These are phyloP conservation scores for Manis crassicaudata DNA, from an alignment of 2,797 vertebrate species.

Conservation along the genomic window DNA sequence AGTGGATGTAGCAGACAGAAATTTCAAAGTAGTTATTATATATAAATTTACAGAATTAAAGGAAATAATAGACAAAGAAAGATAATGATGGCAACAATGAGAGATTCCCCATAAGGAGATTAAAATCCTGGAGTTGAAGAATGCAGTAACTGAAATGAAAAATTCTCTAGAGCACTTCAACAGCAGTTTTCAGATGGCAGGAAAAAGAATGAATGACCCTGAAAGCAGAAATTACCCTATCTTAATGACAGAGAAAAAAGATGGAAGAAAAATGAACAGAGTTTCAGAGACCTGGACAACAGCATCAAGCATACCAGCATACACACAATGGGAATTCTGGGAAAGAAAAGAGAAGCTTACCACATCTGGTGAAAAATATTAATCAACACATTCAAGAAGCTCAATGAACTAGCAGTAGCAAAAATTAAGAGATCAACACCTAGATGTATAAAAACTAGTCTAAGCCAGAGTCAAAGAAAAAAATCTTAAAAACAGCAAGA, in stretches of 20 bases:
- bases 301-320: background rate
- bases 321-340: background rate
- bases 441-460: background rate
- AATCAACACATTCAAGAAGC: background rate
- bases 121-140: conserved; percentile 7
- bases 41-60: background rate
- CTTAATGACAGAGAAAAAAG: background rate
- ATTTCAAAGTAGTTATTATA: conserved; percentile 19
- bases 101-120: background rate
- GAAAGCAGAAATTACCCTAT: background rate
- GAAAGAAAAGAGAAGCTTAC: background rate
- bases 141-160: conserved; percentile 5
- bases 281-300: background rate
- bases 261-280: background rate
- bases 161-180: background rate
- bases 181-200: background rate
- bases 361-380: background rate
- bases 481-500: background rate
- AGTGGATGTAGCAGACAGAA: background rate
- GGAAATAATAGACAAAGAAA: background rate
- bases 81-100: background rate
- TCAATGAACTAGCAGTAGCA: background rate
- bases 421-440: background rate
- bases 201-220: background rate
- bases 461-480: background rate